phyloP scores from a whole-genome alignment of 2,888 invertebrate genomes.

The Agrochola litura region DNA sequence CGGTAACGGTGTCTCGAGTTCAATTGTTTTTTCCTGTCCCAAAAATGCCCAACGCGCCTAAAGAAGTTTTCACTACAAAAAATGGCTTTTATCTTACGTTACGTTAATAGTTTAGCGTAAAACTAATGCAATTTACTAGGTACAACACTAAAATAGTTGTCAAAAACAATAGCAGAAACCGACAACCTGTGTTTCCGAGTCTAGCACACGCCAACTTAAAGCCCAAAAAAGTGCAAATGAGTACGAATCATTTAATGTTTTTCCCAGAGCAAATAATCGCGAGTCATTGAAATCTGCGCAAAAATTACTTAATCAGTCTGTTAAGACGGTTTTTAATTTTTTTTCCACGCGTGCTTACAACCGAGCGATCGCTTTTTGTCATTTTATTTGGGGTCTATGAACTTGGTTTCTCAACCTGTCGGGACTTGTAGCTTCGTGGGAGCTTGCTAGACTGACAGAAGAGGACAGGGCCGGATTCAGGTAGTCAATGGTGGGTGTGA shows the following conservation, averaged over 20 bases:
- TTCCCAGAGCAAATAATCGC: constrained; percentile 45
- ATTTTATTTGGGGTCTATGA: constrained; percentile 69
- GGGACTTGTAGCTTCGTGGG: constrained; percentile 70
- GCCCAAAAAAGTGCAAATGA: constrained; percentile 21
- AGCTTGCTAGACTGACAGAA: constrained; percentile 65
- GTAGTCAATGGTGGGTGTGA: not conserved
- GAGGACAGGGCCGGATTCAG: constrained; percentile 50
- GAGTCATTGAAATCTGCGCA: constrained; percentile 62
- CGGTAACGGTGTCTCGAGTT: too few species aligned
- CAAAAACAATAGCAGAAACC: not conserved
- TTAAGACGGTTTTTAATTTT: constrained; percentile 59
- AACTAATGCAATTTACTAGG: not conserved
- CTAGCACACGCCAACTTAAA: constrained; percentile 5
- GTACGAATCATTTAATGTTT: constrained; percentile 40
- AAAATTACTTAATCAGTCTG: constrained; percentile 65
- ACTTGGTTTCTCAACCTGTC: constrained; percentile 67
- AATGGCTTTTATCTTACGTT: not conserved
- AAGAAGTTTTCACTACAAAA: not conserved
- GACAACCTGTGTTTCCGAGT: not conserved
- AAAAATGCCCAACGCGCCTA: too few species aligned
- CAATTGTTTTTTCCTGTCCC: too few species aligned
- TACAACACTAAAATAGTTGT: not conserved
- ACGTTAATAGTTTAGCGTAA: constrained; percentile 1
- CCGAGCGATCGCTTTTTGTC: constrained; percentile 68
- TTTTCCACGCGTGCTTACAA: constrained; percentile 62